phyloP scores from a whole-genome alignment of 2,888 invertebrate genomes.

The Epistrophe grossulariae region DNA sequence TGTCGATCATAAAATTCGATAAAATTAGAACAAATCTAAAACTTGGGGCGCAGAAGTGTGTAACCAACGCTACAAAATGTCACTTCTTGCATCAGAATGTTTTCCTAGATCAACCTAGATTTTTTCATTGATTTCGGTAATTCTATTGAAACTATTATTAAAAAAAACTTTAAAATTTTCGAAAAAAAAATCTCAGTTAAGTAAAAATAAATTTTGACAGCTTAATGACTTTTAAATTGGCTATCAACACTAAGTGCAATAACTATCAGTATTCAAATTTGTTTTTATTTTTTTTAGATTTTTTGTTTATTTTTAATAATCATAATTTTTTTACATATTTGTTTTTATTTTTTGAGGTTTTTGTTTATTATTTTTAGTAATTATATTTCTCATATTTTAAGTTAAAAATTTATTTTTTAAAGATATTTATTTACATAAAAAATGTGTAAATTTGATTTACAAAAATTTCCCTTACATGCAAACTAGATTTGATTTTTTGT shows the following conservation, averaged over 20 bases:
- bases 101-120: too few species aligned
- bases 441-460: slow-evolving; percentile 74
- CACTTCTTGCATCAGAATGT: too few species aligned
- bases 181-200: too few species aligned
- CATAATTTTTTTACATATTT: not conserved
- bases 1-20: too few species aligned
- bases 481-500: slow-evolving; percentile 45
- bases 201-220: too few species aligned
- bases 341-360: not conserved
- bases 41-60: too few species aligned
- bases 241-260: not conserved
- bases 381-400: not conserved
- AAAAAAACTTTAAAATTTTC: too few species aligned
- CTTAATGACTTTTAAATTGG: too few species aligned
- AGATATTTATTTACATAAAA: slow-evolving; percentile 67
- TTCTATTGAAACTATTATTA: too few species aligned
- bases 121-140: too few species aligned
- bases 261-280: slow-evolving; percentile 7
- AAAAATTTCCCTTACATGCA: slow-evolving; percentile 66
- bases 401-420: slow-evolving; percentile 34
- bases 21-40: too few species aligned
- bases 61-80: too few species aligned
- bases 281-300: not conserved
- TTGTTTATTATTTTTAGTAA: slow-evolving; percentile 5
- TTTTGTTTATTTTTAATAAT: not conserved